Conservation (phyloP, 2,888 invertebrate genomes). For the Caenorhabditis macrosperma region DNA sequence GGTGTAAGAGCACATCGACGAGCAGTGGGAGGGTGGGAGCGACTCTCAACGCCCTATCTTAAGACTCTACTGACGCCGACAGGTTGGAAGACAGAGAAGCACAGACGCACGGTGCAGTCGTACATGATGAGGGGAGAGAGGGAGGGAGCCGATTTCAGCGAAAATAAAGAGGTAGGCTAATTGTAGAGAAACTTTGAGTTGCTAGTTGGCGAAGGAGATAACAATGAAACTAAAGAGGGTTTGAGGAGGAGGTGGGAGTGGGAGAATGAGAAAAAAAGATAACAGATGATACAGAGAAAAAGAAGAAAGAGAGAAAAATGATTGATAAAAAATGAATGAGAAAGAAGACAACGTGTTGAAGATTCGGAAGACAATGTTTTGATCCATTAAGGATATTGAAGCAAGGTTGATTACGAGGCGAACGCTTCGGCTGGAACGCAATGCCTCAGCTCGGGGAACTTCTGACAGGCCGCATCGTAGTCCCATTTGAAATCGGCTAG, state of each 20-base stretch:
- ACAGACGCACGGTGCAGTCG: background rate
- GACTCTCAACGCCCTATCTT: constrained; percentile 5
- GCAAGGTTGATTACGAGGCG: constrained; percentile 2
- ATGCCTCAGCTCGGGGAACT: constrained; percentile 32
- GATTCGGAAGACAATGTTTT: background rate
- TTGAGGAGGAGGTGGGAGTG: background rate
- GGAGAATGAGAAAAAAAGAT: background rate
- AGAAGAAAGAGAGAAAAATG: background rate
- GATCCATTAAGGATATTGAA: too few relatives aligned
- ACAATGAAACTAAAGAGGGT: too few relatives aligned
- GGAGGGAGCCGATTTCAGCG: background rate
- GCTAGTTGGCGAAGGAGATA: too few relatives aligned
- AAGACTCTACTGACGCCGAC: background rate
- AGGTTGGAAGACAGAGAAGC: background rate
- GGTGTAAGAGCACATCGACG: constrained; percentile 29
- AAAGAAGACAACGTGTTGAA: constrained; percentile 18
- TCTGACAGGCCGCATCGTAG: constrained; percentile 62
- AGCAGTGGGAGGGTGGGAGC: constrained; percentile 19
- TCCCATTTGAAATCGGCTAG: constrained; percentile 74
- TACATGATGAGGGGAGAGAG: background rate
- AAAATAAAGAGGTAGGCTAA: background rate
- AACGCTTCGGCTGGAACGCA: constrained; percentile 52
- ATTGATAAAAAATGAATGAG: background rate
- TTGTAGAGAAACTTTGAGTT: background rate
- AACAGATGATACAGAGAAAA: background rate